These are phyloP conservation scores for Clitarchus hookeri DNA, from an alignment of 2,888 invertebrate genomes.

Conservation along the genomic window DNA sequence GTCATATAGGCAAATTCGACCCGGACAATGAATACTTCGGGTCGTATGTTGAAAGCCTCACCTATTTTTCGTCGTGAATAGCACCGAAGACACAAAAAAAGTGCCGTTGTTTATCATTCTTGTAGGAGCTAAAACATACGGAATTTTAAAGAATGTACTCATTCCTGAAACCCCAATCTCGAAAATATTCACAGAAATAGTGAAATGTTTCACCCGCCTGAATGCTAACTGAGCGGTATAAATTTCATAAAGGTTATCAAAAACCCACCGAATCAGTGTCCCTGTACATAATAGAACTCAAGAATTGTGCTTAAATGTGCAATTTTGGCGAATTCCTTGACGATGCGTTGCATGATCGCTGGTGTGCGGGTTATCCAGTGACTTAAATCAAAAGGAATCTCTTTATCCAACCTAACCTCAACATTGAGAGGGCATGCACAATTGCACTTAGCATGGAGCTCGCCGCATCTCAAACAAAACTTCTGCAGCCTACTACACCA, in stretches of 20 bases:
- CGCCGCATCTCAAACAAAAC: slow-evolving; percentile 32
- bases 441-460: slow-evolving; percentile 38
- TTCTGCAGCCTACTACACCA: not conserved
- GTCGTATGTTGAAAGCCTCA: slow-evolving; percentile 44
- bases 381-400: slow-evolving; percentile 41
- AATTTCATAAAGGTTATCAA: slow-evolving; percentile 45
- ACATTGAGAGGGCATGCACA: slow-evolving; percentile 39
- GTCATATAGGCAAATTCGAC: not conserved
- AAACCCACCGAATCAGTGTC: slow-evolving; percentile 36
- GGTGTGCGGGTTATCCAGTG: slow-evolving; percentile 44
- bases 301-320: slow-evolving; percentile 44
- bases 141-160: slow-evolving; percentile 27
- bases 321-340: slow-evolving; percentile 45
- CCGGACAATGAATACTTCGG: slow-evolving; percentile 28
- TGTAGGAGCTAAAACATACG: slow-evolving; percentile 44
- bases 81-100: slow-evolving; percentile 40
- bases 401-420: slow-evolving; percentile 41
- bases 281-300: slow-evolving; percentile 43
- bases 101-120: slow-evolving; percentile 44
- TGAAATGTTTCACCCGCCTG: slow-evolving; percentile 42
- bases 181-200: slow-evolving; percentile 42
- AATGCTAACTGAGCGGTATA: slow-evolving; percentile 46
- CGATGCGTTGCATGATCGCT: slow-evolving; percentile 44
- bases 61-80: slow-evolving; percentile 44
- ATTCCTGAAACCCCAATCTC: slow-evolving; percentile 38